Conservation (phyloP, 2,888 invertebrate genomes). For the Beris chalybata region DNA sequence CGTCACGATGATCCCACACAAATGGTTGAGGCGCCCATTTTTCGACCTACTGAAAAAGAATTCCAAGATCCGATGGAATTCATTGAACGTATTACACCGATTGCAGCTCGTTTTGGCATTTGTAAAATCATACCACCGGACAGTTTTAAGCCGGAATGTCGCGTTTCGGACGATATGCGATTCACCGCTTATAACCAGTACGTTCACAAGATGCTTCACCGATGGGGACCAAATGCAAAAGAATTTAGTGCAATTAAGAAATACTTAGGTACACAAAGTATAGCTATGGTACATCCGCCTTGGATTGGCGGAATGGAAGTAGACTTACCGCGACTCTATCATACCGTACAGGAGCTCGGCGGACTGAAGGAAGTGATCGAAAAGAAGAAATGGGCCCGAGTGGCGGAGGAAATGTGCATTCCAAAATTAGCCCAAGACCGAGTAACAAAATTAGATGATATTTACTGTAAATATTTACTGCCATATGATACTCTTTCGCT, state of each 20-base stretch:
- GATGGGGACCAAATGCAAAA: conserved; percentile 87
- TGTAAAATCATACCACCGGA: conserved; percentile 85
- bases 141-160: conserved; percentile 78
- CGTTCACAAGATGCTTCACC: conserved; percentile 79
- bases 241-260: conserved; percentile 84
- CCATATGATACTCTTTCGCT: conserved; percentile 83
- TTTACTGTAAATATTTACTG: conserved; percentile 87
- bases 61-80: conserved; percentile 86
- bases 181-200: conserved; percentile 90
- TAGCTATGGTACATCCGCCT: conserved; percentile 73
- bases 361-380: conserved; percentile 85
- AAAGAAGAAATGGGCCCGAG: conserved; percentile 84
- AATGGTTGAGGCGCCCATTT: conserved; percentile 75
- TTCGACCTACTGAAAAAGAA: conserved; percentile 78
- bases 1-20: conserved; percentile 58
- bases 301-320: conserved; percentile 90
- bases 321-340: conserved; percentile 82
- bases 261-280: conserved; percentile 76
- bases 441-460: conserved; percentile 80
- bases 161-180: conserved; percentile 79
- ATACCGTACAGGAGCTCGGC: conserved; percentile 81
- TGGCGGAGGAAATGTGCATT: conserved; percentile 87
- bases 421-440: conserved; percentile 78
- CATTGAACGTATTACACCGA: conserved; percentile 75
- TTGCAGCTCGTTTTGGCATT: conserved; percentile 80